Conservation (phyloP, 2,888 invertebrate species). For the Saturnia japonica region DNA sequence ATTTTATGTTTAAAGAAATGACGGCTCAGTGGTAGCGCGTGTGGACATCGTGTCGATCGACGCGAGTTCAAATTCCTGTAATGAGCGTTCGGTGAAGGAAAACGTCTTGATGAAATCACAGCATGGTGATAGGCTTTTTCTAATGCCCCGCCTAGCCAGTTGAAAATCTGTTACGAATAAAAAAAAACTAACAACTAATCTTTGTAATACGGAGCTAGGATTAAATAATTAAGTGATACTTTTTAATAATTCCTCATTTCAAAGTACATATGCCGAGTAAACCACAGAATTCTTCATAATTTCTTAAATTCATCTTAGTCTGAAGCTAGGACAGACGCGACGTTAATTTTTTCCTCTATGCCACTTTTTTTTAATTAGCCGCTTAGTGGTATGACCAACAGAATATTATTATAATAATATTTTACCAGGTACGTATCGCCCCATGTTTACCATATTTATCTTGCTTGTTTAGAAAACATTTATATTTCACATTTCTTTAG, state of each 20-base stretch:
- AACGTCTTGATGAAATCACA: too few species aligned
- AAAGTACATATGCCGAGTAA: not conserved
- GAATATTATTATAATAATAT: conserved; percentile 4
- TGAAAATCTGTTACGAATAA: too few species aligned
- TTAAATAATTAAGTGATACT: not conserved
- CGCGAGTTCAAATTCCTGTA: too few species aligned
- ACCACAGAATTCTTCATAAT: not conserved
- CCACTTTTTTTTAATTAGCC: not conserved
- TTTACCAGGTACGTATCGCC: not conserved
- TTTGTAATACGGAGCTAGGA: not conserved
- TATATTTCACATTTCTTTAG: not conserved
- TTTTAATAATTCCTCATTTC: not conserved
- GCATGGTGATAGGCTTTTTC: too few species aligned
- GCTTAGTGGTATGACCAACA: not conserved
- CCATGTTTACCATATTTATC: not conserved
- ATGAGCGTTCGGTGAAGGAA: too few species aligned
- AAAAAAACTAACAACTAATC: too few species aligned
- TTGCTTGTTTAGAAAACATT: not conserved
- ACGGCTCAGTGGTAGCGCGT: too few species aligned
- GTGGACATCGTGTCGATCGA: too few species aligned
- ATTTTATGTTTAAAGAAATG: too few species aligned
- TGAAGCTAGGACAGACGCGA: not conserved
- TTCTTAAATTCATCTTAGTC: not conserved
- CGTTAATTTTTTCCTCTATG: conserved; percentile 2
- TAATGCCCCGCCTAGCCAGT: too few species aligned